phyloP scores from a whole-genome alignment of 2,888 invertebrate genomes.

The Elysia crispata region DNA sequence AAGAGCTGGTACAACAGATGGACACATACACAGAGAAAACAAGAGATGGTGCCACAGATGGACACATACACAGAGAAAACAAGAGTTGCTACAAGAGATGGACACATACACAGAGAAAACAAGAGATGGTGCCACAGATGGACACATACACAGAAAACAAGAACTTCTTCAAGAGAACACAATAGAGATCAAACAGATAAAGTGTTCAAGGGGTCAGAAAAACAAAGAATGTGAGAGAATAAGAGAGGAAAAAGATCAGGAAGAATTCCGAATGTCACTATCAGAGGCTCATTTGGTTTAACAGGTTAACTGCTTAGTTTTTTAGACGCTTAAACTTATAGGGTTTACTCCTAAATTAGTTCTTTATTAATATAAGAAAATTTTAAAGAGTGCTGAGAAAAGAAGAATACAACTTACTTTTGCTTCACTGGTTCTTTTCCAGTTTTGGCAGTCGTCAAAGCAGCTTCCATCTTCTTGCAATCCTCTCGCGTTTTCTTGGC shows the following conservation, averaged over 20 bases:
- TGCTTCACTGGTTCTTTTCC: conserved; percentile 67
- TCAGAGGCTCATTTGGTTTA: too few relatives aligned
- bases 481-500: conserved; percentile 68
- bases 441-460: conserved; percentile 58
- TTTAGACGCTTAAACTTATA: too few relatives aligned
- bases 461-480: conserved; percentile 62
- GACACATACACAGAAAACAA: background rate
- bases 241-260: background rate
- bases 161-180: too few relatives aligned
- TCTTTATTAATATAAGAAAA: too few relatives aligned
- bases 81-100: too few relatives aligned
- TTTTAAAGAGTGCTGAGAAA: too few relatives aligned
- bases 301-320: too few relatives aligned
- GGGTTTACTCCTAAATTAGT: too few relatives aligned
- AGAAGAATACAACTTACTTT: conserved; percentile 56
- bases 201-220: background rate
- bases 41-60: background rate
- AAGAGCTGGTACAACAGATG: background rate
- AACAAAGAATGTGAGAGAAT: background rate
- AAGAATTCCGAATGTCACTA: too few relatives aligned
- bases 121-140: background rate
- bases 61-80: too few relatives aligned
- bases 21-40: background rate
- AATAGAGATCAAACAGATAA: background rate
- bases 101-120: too few relatives aligned